Evolutionary conservation across 2,797 vertebrate genomes (phyloP).

Genomic region (Megalops cyprinoides): DNA sequence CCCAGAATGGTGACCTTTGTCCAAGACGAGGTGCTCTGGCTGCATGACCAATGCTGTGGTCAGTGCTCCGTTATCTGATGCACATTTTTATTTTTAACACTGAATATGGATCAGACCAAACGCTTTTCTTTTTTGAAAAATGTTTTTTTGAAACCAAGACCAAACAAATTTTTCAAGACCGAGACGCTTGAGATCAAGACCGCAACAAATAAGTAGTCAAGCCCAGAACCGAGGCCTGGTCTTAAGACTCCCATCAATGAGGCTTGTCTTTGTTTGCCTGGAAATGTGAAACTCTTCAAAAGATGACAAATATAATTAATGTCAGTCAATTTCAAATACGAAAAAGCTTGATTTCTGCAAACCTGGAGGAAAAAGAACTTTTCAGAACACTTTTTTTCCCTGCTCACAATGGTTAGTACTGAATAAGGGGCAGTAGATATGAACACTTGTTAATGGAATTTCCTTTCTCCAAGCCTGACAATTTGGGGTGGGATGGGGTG

Average conservation of each 20-base stretch:
- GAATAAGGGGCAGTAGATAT: neutral
- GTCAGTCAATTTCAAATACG: neutral
- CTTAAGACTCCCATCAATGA: neutral
- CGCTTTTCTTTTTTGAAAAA: neutral
- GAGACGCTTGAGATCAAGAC: neutral
- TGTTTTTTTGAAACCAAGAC: conserved; percentile 6
- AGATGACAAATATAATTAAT: neutral
- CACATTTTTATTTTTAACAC: neutral
- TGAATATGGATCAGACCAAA: neutral
- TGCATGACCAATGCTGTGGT: neutral
- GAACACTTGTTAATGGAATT: neutral
- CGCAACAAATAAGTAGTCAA: neutral
- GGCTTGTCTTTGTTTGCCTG: neutral
- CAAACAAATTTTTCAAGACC: neutral
- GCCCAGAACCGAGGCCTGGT: neutral
- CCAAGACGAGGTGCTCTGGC: neutral
- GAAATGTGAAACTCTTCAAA: neutral
- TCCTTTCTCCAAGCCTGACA: neutral
- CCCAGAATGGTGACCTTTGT: neutral
- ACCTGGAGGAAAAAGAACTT: neutral
- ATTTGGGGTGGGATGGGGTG: neutral
- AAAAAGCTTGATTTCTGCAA: neutral
- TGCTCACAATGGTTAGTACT: neutral
- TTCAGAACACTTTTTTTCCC: neutral
- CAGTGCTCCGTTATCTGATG: neutral